Percentiles rank a stretch among this genome's conserved stretches.
Evolutionary conservation across 2,888 invertebrate species (phyloP).

Genomic region (Pherbina coryleti): DNA sequence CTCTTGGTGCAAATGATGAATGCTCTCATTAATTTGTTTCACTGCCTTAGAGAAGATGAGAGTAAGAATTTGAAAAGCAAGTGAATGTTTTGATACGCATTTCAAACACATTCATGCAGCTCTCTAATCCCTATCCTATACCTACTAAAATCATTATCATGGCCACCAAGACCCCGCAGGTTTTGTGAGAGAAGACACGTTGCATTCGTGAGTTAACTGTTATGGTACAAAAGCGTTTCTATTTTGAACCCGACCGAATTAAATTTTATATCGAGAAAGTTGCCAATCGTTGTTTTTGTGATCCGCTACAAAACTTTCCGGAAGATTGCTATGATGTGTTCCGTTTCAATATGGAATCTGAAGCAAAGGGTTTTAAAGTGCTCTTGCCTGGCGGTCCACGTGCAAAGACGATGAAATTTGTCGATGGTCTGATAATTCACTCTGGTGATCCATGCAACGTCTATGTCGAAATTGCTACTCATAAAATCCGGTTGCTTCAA

Average conservation of each 20-base stretch:
- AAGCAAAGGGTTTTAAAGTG: slow-evolving; percentile 97
- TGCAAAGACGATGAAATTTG: slow-evolving; percentile 99
- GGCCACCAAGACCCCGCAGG: slow-evolving; percentile 98
- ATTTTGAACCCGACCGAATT: slow-evolving; percentile 94
- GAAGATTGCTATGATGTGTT: slow-evolving; percentile 98
- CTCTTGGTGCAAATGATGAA: no score
- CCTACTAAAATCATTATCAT: slow-evolving; percentile 99
- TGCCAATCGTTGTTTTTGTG: slow-evolving; percentile 96
- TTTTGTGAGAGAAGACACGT: slow-evolving; percentile 97
- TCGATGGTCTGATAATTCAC: slow-evolving; percentile 99
- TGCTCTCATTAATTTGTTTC: no score
- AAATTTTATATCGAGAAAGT: slow-evolving; percentile 99
- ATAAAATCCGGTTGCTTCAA: slow-evolving; percentile 97
- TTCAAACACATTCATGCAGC: no score
- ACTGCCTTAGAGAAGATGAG: no score
- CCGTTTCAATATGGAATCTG: slow-evolving; percentile 98
- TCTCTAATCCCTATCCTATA: slow-evolving; percentile 95
- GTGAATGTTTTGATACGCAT: no score
- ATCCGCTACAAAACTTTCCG: slow-evolving; percentile 98
- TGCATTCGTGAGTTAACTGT: slow-evolving; percentile 98
- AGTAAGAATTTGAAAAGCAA: no score
- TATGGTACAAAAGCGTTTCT: slow-evolving; percentile 97
- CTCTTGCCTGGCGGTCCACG: slow-evolving; percentile 99
- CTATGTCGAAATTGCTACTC: slow-evolving; percentile 97
- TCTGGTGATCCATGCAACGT: slow-evolving; percentile 98